Evolutionary conservation across 2,113 vertebrate species (phyloP).

Genomic region (Gadus macrocephalus): DNA sequence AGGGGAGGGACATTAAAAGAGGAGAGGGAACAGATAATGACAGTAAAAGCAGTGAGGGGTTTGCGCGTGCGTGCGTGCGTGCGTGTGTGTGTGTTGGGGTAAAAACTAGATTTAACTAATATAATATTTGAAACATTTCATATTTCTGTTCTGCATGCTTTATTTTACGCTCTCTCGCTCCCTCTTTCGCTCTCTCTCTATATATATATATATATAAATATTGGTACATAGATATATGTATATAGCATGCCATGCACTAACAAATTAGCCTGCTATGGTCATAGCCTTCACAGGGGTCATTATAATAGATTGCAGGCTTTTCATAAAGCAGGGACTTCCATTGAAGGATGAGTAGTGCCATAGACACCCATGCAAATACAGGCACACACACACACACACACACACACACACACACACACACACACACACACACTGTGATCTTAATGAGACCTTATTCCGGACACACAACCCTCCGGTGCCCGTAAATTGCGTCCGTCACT

Average conservation of each 20-base stretch:
- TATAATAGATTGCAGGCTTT: conserved; percentile 1
- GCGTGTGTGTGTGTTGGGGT: too few relatives aligned
- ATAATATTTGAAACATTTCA: too few relatives aligned
- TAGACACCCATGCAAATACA: neutral
- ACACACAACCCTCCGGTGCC: conserved; percentile 1
- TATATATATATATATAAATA: neutral
- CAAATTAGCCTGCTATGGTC: neutral
- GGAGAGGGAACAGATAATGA: neutral
- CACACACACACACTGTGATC: neutral
- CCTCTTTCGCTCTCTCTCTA: neutral
- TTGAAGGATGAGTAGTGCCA: neutral
- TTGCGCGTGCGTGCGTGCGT: too few relatives aligned
- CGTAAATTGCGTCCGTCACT: neutral
- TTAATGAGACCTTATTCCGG: conserved; percentile 1
- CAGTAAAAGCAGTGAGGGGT: neutral
- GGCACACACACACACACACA: neutral
- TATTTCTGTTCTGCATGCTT: too few relatives aligned
- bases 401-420: neutral
- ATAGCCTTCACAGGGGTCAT: neutral
- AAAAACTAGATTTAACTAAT: too few relatives aligned
- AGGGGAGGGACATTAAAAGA: neutral
- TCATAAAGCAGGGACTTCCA: neutral
- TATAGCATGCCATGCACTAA: neutral
- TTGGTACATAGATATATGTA: neutral
- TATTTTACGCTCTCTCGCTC: too few relatives aligned